Conservation (phyloP, 2,888 invertebrate species). For the Celastrina argiolus region DNA sequence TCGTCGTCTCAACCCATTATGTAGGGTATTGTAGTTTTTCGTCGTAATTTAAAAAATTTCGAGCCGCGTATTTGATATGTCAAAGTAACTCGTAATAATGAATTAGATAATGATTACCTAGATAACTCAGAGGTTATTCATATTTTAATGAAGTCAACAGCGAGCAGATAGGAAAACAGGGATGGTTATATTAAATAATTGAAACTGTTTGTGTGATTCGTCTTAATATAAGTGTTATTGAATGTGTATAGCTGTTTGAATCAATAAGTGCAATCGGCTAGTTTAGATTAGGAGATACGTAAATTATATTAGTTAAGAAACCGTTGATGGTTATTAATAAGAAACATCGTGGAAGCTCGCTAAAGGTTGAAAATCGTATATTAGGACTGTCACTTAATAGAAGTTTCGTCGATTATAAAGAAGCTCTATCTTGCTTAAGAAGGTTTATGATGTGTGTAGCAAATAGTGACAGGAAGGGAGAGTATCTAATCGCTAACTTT, state of each 20-base stretch:
- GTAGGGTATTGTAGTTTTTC: constrained; percentile 67
- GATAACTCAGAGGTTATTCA: constrained; percentile 68
- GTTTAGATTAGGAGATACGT: constrained; percentile 57
- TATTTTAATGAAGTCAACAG: constrained; percentile 63
- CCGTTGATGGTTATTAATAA: constrained; percentile 43
- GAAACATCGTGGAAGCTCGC: constrained; percentile 56
- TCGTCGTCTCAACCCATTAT: constrained; percentile 67
- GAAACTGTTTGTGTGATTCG: constrained; percentile 69
- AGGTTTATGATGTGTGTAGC: constrained; percentile 31
- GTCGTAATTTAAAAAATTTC: constrained; percentile 66
- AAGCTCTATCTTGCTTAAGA: constrained; percentile 37
- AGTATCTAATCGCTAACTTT: constrained; percentile 32
- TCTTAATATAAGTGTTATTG: constrained; percentile 75
- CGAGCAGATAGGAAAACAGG: constrained; percentile 77
- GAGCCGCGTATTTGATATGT: constrained; percentile 78
- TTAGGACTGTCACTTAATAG: constrained; percentile 34
- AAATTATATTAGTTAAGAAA: constrained; percentile 43
- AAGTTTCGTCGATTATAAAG: constrained; percentile 34
- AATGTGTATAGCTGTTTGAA: constrained; percentile 69
- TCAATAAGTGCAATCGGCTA: constrained; percentile 55
- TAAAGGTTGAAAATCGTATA: constrained; percentile 64
- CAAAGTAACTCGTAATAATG: constrained; percentile 76
- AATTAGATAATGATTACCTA: constrained; percentile 69
- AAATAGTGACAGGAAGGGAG: constrained; percentile 32
- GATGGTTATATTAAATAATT: constrained; percentile 68